Base-by-base conservation (phyloP, 2,888 invertebrate species). In the Conchocele bisecta region DNA sequence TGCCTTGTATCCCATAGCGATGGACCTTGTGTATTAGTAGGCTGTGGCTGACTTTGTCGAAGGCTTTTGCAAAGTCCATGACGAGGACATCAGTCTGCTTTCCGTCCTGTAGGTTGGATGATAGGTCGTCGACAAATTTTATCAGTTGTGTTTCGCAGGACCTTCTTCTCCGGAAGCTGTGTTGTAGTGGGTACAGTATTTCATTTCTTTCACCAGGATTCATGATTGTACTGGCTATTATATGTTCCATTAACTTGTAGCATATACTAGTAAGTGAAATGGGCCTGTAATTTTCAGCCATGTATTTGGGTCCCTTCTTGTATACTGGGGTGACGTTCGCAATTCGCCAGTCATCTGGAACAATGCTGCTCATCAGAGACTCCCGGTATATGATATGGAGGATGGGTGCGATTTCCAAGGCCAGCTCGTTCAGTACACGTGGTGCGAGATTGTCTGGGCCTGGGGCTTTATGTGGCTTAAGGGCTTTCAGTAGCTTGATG, bases 211-310 rank as follows among this genome's bases (percentile, higher is more conserved):
- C 46, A 7, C 46, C 46, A 15, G 7, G 46, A 15, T 46, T 46
- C 46, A 46, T 46, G 5, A 46, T 46, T 6, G 4, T 7, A 28
- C 46, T 46, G 5, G 46, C 24, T 11, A 46, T 15, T 20, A 46
- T 46, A 37, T 63, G 56, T 17, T 56, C 56, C 56, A 64, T 64
- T 9, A 57, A 26, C 17, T 64, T 63, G 37, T 56, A 65, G 39
- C 56, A 65, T 41, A 57, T 41, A 37, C 44, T 54, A 17, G 58
- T 58, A 3, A 58, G 66, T 11, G 64, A 64, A 4, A 64, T 64
- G 15, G 70, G 70, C 13, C 67, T 13, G 39, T 68, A 56, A 39
- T 67, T 67, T 13, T 53, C 44, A 4, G 67, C 46, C 31, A 42
- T 53, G 44, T 67, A 60, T 20, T 28, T 33, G 31, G 46, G 53